Conservation (phyloP, 2,113 vertebrate genomes). For the Eubucco bourcierii region DNA sequence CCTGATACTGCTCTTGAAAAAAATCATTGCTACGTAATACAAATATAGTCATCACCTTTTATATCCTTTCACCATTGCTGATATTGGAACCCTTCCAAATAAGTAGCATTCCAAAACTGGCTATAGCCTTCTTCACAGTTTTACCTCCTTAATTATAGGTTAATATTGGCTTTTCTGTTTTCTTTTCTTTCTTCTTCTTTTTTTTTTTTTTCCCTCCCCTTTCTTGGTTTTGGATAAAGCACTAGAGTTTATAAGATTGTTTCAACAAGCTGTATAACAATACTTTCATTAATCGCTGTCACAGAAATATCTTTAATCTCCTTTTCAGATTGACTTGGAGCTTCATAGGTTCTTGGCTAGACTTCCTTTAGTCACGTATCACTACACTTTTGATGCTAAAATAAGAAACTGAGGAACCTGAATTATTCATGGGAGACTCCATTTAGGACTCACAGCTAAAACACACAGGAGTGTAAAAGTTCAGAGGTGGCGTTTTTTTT, state of each 20-base stretch:
- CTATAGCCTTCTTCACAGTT: not conserved
- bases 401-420: slow-evolving; percentile 66
- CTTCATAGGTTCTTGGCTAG: slow-evolving; percentile 37
- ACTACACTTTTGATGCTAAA: slow-evolving; percentile 59
- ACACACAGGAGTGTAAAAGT: slow-evolving; percentile 64
- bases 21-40: slow-evolving; percentile 30
- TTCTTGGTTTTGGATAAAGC: not conserved
- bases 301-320: slow-evolving; percentile 14
- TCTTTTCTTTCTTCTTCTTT: too few species aligned
- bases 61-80: slow-evolving; percentile 49
- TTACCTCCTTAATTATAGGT: slow-evolving; percentile 34
- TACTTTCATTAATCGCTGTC: slow-evolving; percentile 20
- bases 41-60: slow-evolving; percentile 53
- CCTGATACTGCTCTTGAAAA: slow-evolving; percentile 44
- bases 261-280: not conserved
- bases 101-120: slow-evolving; percentile 41
- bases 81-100: slow-evolving; percentile 49
- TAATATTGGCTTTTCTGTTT: slow-evolving; percentile 1
- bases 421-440: slow-evolving; percentile 70
- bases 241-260: not conserved
- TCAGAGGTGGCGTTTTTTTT: slow-evolving; percentile 51
- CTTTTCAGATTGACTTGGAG: slow-evolving; percentile 24
- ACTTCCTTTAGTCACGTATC: slow-evolving; percentile 57
- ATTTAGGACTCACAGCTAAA: slow-evolving; percentile 65
- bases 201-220: not conserved